Conservation (phyloP, 2,888 invertebrate genomes). For the Ceramica pisi region DNA sequence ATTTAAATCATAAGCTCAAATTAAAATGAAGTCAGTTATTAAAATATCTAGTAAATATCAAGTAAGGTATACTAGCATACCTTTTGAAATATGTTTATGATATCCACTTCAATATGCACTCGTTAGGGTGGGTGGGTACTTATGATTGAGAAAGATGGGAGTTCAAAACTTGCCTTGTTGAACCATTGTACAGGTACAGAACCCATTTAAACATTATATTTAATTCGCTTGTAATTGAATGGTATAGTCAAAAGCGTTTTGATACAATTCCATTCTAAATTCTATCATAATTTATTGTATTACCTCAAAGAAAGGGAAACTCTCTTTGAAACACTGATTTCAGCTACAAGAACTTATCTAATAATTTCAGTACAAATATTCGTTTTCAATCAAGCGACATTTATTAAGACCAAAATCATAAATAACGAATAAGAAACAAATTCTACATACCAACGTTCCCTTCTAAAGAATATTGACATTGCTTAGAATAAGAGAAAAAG, state of each 20-base stretch:
- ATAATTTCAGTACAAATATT: slow-evolving; percentile 20
- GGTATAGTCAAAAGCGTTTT: neutral
- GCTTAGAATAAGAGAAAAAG: slow-evolving; percentile 69
- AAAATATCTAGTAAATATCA: neutral
- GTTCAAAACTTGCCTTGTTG: neutral
- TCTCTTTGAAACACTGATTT: neutral
- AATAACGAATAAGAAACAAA: slow-evolving; percentile 77
- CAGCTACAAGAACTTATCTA: slow-evolving; percentile 1
- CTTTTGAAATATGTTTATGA: neutral
- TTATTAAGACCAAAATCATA: slow-evolving; percentile 75
- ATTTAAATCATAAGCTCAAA: neutral
- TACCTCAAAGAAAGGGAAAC: neutral
- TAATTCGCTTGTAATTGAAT: slow-evolving; percentile 6
- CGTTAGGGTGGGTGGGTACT: neutral
- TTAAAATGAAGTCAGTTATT: neutral
- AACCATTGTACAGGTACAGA: slow-evolving; percentile 1
- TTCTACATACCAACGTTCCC: slow-evolving; percentile 78
- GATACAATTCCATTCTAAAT: neutral
- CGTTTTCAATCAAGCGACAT: slow-evolving; percentile 51
- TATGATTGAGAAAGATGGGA: neutral
- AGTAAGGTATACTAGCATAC: neutral
- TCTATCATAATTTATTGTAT: neutral
- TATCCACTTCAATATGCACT: neutral
- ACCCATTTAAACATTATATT: neutral
- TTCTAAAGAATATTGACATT: slow-evolving; percentile 80